Evolutionary conservation across 2,113 vertebrate species (phyloP).

Genomic region (Ailuropoda melanoleuca): DNA sequence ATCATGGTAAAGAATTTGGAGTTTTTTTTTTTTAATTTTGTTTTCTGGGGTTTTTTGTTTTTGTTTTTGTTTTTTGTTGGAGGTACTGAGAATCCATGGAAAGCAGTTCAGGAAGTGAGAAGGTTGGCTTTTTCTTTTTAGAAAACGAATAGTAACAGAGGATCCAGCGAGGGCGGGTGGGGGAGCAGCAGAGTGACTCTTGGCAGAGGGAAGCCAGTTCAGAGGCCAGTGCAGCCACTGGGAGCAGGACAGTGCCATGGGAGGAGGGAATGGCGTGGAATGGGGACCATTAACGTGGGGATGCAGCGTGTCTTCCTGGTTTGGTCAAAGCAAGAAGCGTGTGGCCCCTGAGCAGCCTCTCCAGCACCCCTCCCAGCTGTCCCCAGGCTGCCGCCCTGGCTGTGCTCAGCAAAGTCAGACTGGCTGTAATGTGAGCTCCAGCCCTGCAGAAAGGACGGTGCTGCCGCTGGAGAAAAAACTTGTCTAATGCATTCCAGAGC

Average conservation of each 20-base stretch:
- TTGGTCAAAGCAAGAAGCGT: background rate
- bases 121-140: background rate
- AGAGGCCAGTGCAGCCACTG: background rate
- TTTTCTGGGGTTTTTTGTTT: background rate
- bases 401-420: conserved; percentile 59
- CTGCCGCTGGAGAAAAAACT: conserved; percentile 61
- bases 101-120: conserved; percentile 2
- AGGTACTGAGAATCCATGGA: background rate
- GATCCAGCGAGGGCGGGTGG: background rate
- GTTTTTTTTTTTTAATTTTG: background rate
- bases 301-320: background rate
- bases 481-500: conserved; percentile 78
- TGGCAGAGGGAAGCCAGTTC: background rate
- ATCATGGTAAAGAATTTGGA: conserved; percentile 32
- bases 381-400: conserved; percentile 48
- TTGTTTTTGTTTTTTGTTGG: background rate
- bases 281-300: background rate
- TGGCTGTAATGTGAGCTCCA: conserved; percentile 71
- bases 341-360: background rate
- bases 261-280: background rate
- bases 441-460: conserved; percentile 47
- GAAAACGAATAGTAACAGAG: conserved; percentile 1
- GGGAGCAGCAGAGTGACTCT: background rate
- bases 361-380: conserved; percentile 65
- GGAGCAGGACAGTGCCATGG: background rate